These are phyloP conservation scores for Axis porcinus DNA, from an alignment of 2,113 vertebrate species.

Conservation along the genomic window DNA sequence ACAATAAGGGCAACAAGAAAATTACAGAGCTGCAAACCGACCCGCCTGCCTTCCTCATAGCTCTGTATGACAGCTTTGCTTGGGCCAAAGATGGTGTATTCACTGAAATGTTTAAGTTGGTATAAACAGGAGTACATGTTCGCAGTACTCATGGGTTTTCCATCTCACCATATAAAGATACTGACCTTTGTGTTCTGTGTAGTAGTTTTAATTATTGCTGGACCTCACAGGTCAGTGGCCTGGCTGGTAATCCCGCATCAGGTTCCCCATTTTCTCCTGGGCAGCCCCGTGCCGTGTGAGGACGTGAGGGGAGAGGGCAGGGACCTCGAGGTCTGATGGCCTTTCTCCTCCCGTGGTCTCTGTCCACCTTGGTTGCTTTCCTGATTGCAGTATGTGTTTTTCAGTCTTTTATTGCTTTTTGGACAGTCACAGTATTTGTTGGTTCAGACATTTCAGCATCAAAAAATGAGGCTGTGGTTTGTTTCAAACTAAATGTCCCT, in stretches of 20 bases:
- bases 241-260: neutral
- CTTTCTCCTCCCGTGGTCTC: neutral
- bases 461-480: neutral
- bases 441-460: neutral
- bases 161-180: neutral
- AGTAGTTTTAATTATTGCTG: neutral
- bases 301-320: neutral
- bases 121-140: neutral
- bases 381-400: neutral
- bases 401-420: constrained; percentile 30
- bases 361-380: neutral
- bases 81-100: neutral
- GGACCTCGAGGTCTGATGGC: neutral
- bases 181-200: neutral
- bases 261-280: neutral
- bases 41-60: neutral
- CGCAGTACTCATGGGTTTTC: neutral
- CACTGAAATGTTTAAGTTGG: neutral
- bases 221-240: neutral
- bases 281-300: neutral
- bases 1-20: neutral
- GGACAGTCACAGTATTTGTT: neutral
- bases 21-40: neutral
- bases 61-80: neutral
- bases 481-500: neutral